Evolutionary conservation across 1,140 invertebrate genomes (phyloP).

Genomic region (Calliphora vicina): DNA sequence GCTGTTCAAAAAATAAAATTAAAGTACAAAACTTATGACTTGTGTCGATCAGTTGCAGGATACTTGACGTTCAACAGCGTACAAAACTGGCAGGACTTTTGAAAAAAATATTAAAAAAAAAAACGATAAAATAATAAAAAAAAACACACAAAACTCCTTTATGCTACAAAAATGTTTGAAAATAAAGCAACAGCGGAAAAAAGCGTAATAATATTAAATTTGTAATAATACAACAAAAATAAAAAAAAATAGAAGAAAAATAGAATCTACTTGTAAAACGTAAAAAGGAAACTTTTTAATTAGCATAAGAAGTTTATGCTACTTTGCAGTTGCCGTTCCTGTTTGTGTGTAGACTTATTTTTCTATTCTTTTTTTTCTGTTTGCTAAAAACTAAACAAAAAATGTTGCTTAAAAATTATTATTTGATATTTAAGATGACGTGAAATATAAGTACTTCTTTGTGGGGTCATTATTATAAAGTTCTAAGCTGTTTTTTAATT

Average conservation of each 20-base stretch:
- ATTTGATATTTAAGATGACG: neutral
- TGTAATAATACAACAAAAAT: neutral
- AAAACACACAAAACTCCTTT: constrained; percentile 10
- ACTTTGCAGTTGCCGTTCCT: neutral
- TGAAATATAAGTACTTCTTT: neutral
- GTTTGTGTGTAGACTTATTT: neutral
- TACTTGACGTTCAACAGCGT: constrained; percentile 15
- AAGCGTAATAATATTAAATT: neutral
- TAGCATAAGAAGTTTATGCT: constrained; percentile 37
- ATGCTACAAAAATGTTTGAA: constrained; percentile 1
- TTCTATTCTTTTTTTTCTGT: too few species aligned
- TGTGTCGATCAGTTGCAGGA: constrained; percentile 35
- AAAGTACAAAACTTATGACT: constrained; percentile 36
- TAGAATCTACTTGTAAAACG: too few species aligned
- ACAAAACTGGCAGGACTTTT: constrained; percentile 19
- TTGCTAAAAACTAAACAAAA: neutral
- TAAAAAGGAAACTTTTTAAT: constrained; percentile 39
- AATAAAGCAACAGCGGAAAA: constrained; percentile 21
- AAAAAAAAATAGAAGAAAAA: neutral
- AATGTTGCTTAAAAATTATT: neutral
- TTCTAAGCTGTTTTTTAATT: too few species aligned
- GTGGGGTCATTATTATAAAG: neutral
- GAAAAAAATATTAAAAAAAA: neutral
- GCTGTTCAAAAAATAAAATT: neutral
- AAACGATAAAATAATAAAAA: neutral